Percentiles rank a stretch among this genome's conserved stretches.
These are phyloP conservation scores for Octomys mimax DNA, from an alignment of 2,797 vertebrate species.

Conservation along the genomic window DNA sequence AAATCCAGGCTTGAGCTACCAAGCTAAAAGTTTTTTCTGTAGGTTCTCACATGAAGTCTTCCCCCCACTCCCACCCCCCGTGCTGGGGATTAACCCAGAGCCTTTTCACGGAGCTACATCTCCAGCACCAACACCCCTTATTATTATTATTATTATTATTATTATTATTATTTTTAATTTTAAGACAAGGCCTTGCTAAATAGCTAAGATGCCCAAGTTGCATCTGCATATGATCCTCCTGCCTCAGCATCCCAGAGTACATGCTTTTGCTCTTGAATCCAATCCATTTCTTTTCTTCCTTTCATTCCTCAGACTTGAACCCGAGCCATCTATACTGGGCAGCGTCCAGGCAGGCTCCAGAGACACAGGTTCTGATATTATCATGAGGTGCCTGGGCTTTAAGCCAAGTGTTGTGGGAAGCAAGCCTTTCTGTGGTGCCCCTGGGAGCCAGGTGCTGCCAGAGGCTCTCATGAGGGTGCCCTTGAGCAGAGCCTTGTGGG, in stretches of 20 bases:
- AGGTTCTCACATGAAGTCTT: background rate
- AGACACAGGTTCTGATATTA: background rate
- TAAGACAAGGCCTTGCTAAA: background rate
- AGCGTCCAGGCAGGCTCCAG: background rate
- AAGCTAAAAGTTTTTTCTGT: background rate
- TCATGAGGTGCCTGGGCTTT: background rate
- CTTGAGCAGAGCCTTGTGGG: background rate
- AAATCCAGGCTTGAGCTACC: background rate
- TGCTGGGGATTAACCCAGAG: background rate
- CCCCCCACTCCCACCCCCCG: no score
- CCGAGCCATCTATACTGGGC: background rate
- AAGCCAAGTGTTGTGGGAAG: background rate
- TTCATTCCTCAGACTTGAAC: background rate
- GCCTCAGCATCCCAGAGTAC: background rate
- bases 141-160: no score
- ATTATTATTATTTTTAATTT: no score
- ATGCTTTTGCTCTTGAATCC: background rate
- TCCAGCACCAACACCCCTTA: background rate
- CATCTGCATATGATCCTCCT: background rate
- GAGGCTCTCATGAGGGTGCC: background rate
- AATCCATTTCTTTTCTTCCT: background rate
- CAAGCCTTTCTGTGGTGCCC: background rate
- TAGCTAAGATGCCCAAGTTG: background rate
- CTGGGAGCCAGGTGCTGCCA: background rate
- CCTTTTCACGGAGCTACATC: background rate